Evolutionary conservation across 2,113 vertebrate species (phyloP).

Genomic region (Lipotes vexillifer): DNA sequence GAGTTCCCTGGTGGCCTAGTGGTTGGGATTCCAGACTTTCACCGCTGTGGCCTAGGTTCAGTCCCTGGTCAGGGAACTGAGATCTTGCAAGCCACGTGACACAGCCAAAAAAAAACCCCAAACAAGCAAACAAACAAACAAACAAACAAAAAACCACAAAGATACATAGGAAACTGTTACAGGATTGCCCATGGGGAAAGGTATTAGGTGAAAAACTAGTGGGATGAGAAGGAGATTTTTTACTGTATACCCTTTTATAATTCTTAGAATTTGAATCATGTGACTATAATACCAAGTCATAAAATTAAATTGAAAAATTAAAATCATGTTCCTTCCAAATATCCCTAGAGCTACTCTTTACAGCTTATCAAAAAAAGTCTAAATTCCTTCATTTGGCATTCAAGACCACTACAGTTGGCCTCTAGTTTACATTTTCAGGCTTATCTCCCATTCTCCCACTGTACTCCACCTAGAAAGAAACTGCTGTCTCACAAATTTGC

Average conservation of each 20-base stretch:
- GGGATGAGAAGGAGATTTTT: background rate
- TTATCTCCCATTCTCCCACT: background rate
- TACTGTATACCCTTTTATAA: background rate
- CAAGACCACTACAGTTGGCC: background rate
- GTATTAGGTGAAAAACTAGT: background rate
- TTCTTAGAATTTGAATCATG: slow-evolving; percentile 7
- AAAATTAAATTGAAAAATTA: slow-evolving; percentile 9
- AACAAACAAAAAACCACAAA: background rate
- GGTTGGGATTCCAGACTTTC: background rate
- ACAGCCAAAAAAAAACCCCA: background rate
- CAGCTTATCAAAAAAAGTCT: background rate
- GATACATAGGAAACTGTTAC: background rate
- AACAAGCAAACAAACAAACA: background rate
- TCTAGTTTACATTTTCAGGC: background rate
- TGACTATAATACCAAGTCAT: slow-evolving; percentile 2
- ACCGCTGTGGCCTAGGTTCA: background rate
- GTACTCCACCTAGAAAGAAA: background rate
- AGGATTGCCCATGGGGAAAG: background rate
- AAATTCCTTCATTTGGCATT: slow-evolving; percentile 8
- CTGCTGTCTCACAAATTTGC: background rate
- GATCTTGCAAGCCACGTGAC: background rate
- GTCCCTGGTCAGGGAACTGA: background rate
- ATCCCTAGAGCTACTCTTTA: background rate
- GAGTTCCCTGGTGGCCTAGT: background rate
- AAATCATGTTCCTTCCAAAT: slow-evolving; percentile 25